Base-by-base conservation (phyloP, 1,140 invertebrate genomes). In the Pogonognathellus flavescens region DNA sequence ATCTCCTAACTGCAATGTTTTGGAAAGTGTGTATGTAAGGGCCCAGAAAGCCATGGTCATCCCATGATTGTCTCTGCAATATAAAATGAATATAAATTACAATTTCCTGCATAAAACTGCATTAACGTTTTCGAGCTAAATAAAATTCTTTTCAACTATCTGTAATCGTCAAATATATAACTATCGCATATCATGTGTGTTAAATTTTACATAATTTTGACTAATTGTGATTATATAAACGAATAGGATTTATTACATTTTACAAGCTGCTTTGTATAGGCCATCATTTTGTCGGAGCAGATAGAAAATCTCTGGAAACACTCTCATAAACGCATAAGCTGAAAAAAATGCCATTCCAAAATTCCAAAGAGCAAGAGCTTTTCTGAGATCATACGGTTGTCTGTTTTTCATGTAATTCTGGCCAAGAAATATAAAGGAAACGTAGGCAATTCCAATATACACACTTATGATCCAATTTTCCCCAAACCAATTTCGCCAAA, bases 401-500 rank as follows among this genome's bases (percentile, higher is more conserved):
- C 83, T 20, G 18, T 84, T 53, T 57, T 72, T 84, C 83, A 84
- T 84, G 31, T 50, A 70, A 18, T 20, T 31, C 25, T 66, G 59
- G 2, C 83, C 83, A 13, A 84, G 31, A 18, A 41, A 84, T 20
- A 84, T 72, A 18, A 84, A 50, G 49, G 53, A 50, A 7, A 84
- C 31, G 41, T 84, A 84, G 86, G 97, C 92, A 85, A 94, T 84
- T 14, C 50, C 82, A 41, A 86, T 84, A 57, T 84, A 84, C n/a
- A 86, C 31, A 84, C 86, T 86, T 10, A 52, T 22, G 11, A 49
- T 53, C 86, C 86, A 86, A 70, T 86, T 80, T n/a, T 86, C 57
- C 6, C 41, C 31, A 14, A 86, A 84, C 86, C 86, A 86, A 59
- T 84, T 25, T 82, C 86, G 62, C 86, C 86, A 86, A 52, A 8